phyloP scores from a whole-genome alignment of 2,797 vertebrate genomes.

The Sebastes oblongus region DNA sequence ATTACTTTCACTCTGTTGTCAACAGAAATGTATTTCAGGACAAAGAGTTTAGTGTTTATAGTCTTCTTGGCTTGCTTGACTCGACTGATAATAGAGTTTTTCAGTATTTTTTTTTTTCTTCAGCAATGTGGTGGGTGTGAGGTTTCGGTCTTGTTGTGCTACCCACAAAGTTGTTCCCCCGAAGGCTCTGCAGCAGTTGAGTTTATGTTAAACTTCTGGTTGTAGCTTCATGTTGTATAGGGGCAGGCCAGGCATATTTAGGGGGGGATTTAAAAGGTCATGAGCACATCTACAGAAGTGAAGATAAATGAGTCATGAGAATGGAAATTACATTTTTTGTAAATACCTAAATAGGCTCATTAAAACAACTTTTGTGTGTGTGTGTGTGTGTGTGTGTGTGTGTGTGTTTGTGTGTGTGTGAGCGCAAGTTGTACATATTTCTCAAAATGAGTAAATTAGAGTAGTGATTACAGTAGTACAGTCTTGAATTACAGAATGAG shows the following conservation, averaged over 20 bases:
- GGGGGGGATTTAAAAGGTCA: neutral
- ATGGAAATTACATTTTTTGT: neutral
- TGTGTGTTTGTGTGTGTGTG: neutral
- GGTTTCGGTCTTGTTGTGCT: conserved; percentile 5
- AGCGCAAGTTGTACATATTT: neutral
- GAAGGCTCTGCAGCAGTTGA: neutral
- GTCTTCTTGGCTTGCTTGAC: neutral
- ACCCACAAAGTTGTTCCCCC: neutral
- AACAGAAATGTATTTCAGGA: neutral
- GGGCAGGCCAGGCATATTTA: neutral
- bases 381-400: neutral
- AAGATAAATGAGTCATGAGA: neutral
- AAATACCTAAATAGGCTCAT: neutral
- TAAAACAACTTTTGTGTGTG: neutral
- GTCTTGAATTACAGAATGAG: neutral
- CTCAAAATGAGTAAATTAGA: neutral
- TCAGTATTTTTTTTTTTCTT: neutral
- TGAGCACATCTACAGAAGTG: neutral
- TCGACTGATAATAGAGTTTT: neutral
- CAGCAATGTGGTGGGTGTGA: neutral
- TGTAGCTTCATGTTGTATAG: neutral
- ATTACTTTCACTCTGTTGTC: neutral
- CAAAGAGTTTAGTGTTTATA: neutral
- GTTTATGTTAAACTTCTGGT: neutral
- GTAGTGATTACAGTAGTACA: neutral